A percentile compares a stretch with the other conserved stretches of the same genome.
Conservation (phyloP, 1,140 invertebrate genomes). For the Tetragonula clypearis region DNA sequence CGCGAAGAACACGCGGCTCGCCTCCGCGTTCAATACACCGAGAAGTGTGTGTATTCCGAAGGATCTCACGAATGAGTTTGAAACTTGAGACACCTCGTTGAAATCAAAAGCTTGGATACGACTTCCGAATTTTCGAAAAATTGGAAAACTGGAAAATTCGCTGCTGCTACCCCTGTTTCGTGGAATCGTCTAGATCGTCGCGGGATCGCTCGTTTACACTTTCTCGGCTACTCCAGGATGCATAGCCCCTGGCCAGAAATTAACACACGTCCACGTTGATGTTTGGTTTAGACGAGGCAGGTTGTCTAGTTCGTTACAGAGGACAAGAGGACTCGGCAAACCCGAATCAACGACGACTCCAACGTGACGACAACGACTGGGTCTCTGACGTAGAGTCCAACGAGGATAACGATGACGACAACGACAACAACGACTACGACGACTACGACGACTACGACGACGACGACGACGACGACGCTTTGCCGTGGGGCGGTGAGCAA, state of each 20-base stretch:
- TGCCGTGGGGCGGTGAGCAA: slow-evolving; percentile 80
- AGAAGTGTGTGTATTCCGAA: not conserved
- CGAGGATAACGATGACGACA: slow-evolving; percentile 15
- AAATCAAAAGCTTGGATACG: too few species aligned
- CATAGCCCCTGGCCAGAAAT: slow-evolving; percentile 25
- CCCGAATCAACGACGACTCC: not conserved
- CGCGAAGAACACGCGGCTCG: not conserved
- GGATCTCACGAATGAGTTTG: not conserved
- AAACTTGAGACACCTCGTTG: too few species aligned
- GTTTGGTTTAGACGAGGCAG: slow-evolving; percentile 26
- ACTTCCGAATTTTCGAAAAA: too few species aligned
- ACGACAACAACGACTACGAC: slow-evolving; percentile 47
- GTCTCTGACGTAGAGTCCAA: slow-evolving; percentile 30
- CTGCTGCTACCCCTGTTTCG: too few species aligned
- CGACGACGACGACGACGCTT: slow-evolving; percentile 73
- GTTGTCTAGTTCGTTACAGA: slow-evolving; percentile 38
- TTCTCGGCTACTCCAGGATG: slow-evolving; percentile 6
- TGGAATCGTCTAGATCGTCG: too few species aligned
- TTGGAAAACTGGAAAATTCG: too few species aligned
- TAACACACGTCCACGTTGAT: slow-evolving; percentile 26
- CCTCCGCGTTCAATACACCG: not conserved
- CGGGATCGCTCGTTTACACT: not conserved
- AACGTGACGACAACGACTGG: slow-evolving; percentile 12
- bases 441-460: too few species aligned
- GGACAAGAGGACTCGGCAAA: not conserved